Conservation (phyloP, 2,888 invertebrate genomes). For the Pinctada fucata region DNA sequence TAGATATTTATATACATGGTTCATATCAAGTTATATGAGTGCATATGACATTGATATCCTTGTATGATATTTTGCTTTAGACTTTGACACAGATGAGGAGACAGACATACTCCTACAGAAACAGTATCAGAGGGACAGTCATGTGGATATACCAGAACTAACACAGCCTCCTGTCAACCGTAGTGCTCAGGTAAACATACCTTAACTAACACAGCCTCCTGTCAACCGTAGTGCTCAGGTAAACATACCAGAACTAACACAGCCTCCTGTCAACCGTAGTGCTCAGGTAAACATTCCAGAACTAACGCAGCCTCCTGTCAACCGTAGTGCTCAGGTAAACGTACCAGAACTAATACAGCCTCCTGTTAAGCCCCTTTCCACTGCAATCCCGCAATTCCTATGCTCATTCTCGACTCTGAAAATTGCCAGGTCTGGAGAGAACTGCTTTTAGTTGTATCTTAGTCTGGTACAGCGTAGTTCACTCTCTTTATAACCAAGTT, state of each 20-base stretch:
- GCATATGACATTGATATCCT: too few species aligned
- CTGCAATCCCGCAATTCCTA: too few species aligned
- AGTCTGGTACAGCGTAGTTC: too few species aligned
- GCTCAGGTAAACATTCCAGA: constrained; percentile 53
- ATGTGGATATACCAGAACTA: constrained; percentile 76
- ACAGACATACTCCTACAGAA: constrained; percentile 97
- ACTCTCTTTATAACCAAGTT: neutral
- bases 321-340: constrained; percentile 62
- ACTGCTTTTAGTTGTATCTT: too few species aligned
- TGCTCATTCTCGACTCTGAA: too few species aligned
- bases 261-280: constrained; percentile 65
- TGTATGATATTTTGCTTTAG: constrained; percentile 39
- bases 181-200: constrained; percentile 57
- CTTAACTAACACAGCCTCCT: neutral
- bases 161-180: constrained; percentile 65
- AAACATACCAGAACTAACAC: constrained; percentile 74
- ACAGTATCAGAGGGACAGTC: constrained; percentile 80
- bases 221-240: constrained; percentile 53
- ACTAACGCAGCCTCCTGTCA: neutral
- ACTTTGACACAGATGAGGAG: constrained; percentile 96
- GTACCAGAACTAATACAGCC: constrained; percentile 74
- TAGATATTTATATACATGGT: too few species aligned
- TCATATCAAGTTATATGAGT: too few species aligned
- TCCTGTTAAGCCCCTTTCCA: constrained; percentile 36
- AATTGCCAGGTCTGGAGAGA: too few species aligned